Conservation (phyloP, 2,797 vertebrate species). For the Oryzias sinensis region DNA sequence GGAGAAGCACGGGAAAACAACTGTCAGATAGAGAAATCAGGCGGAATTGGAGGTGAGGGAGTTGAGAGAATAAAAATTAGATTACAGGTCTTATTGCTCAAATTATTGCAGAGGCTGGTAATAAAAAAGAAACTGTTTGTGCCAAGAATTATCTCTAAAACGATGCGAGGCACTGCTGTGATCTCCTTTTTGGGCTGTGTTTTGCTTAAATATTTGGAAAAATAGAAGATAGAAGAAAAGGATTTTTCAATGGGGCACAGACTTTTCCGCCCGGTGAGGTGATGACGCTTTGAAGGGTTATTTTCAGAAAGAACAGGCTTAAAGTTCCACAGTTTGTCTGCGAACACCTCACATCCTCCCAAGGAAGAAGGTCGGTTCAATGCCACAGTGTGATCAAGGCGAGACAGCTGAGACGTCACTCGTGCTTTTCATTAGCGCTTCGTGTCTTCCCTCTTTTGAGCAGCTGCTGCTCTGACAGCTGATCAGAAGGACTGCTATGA, state of each 20-base stretch:
- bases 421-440: constrained; percentile 29
- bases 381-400: constrained; percentile 43
- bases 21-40: constrained; percentile 9
- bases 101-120: constrained; percentile 5
- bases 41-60: background rate
- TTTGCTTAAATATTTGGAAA: no score
- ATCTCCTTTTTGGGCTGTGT: no score
- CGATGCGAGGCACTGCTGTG: background rate
- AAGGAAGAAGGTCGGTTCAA: constrained; percentile 62
- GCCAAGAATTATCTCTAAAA: background rate
- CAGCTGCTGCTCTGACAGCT: constrained; percentile 6
- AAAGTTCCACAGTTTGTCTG: constrained; percentile 30
- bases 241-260: no score
- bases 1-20: constrained; percentile 17
- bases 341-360: background rate
- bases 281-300: no score
- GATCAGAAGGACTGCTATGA: background rate
- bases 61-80: background rate
- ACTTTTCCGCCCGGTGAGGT: no score
- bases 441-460: constrained; percentile 9
- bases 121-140: constrained; percentile 6
- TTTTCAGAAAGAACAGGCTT: constrained; percentile 17
- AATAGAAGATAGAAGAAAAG: no score
- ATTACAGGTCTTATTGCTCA: constrained; percentile 13
- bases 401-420: constrained; percentile 1